These are phyloP conservation scores for Colletes latitarsis DNA, from an alignment of 1,140 invertebrate genomes.

Conservation along the genomic window DNA sequence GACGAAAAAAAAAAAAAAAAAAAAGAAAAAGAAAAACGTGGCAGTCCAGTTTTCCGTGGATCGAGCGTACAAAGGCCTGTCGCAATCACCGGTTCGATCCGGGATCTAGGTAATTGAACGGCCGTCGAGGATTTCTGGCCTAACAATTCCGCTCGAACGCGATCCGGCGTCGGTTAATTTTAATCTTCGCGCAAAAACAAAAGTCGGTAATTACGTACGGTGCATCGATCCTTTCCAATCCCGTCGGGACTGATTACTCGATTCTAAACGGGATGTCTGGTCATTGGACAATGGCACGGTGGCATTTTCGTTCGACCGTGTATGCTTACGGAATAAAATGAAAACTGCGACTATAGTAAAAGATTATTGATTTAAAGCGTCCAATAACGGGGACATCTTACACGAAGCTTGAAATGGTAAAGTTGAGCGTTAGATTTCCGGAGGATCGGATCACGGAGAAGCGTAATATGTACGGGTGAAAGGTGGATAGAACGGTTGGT, in stretches of 20 bases:
- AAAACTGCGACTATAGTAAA: no score
- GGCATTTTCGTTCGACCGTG: no score
- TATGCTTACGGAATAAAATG: no score
- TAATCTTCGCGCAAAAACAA: slow-evolving; percentile 21
- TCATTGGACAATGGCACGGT: no score
- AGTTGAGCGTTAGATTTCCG: no score
- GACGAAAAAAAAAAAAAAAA: not conserved
- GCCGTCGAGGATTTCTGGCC: not conserved
- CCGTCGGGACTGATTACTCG: not conserved
- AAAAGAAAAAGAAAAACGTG: not conserved
- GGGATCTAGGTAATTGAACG: slow-evolving; percentile 11
- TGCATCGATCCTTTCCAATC: not conserved
- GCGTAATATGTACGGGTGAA: slow-evolving; percentile 29
- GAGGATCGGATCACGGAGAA: no score
- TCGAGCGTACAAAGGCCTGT: not conserved
- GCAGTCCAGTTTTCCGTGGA: slow-evolving; percentile 18
- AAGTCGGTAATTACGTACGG: slow-evolving; percentile 11
- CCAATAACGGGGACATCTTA: no score
- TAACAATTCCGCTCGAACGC: slow-evolving; percentile 5
- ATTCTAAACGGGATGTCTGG: not conserved
- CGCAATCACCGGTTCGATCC: slow-evolving; percentile 28
- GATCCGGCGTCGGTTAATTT: slow-evolving; percentile 4
- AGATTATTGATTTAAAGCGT: no score
- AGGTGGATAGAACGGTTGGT: slow-evolving; percentile 32
- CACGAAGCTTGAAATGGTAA: no score